phyloP scores from a whole-genome alignment of 2,113 vertebrate genomes.

The Ophthalmolycus amberensis region DNA sequence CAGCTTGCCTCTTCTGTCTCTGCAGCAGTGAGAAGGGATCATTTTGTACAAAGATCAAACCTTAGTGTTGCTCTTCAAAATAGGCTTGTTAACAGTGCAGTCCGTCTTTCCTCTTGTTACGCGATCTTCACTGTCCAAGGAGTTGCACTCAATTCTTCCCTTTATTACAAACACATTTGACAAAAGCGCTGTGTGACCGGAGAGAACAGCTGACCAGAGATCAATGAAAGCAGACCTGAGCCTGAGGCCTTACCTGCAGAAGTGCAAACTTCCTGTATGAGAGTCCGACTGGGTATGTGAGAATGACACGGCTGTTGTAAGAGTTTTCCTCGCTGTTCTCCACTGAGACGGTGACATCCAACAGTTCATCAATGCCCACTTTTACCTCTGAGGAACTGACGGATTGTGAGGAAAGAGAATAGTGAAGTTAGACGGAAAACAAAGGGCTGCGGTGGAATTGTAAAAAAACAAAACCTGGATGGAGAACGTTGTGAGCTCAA shows the following conservation, averaged over 20 bases:
- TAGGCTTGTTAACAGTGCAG: constrained; percentile 84
- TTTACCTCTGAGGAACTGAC: constrained; percentile 69
- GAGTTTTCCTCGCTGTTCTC: constrained; percentile 86
- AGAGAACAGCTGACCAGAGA: not conserved
- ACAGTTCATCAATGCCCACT: constrained; percentile 83
- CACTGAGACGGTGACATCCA: constrained; percentile 81
- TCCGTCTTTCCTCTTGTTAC: constrained; percentile 52
- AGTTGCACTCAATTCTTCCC: constrained; percentile 82
- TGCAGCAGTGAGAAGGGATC: not conserved
- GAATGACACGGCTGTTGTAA: constrained; percentile 79
- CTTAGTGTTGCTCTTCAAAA: constrained; percentile 77
- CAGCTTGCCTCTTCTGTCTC: not conserved
- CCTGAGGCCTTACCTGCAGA: constrained; percentile 69
- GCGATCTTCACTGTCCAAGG: constrained; percentile 62
- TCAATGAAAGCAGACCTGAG: not conserved
- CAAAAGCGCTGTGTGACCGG: not conserved
- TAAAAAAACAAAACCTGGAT: not conserved
- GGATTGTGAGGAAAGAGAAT: not conserved
- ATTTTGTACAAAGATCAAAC: constrained; percentile 58
- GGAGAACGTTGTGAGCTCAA: not conserved
- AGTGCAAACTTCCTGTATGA: constrained; percentile 80
- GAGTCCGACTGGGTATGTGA: constrained; percentile 83
- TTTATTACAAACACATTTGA: constrained; percentile 34
- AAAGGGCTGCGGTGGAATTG: not conserved
- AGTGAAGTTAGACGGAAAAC: not conserved